Evolutionary conservation across 2,113 vertebrate species (phyloP).

Genomic region (Bombycilla garrulus): DNA sequence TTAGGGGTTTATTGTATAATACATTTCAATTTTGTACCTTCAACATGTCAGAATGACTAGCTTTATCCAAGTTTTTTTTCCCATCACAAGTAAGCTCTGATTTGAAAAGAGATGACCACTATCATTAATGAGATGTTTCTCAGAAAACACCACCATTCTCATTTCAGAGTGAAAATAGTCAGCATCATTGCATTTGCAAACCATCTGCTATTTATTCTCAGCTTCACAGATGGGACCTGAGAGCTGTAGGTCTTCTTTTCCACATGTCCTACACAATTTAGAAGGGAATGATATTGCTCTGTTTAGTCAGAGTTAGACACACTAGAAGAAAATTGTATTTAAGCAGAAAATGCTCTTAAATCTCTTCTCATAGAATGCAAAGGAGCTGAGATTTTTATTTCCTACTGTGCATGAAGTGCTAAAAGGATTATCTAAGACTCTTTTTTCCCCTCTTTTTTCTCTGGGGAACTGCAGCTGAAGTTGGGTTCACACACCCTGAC

Average conservation of each 20-base stretch:
- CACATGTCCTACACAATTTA: not conserved
- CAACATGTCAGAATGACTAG: not conserved
- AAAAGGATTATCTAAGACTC: not conserved
- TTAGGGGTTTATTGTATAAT: not conserved
- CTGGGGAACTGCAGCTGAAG: not conserved
- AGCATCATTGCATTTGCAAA: not conserved
- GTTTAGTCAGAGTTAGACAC: not conserved
- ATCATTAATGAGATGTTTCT: not conserved
- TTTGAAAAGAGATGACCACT: not conserved
- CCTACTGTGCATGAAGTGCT: not conserved
- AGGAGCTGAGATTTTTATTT: not conserved
- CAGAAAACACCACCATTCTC: not conserved
- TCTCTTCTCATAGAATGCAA: not conserved
- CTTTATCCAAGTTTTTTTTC: not conserved
- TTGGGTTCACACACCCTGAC: not conserved
- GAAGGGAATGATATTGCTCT: not conserved
- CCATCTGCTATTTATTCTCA: not conserved
- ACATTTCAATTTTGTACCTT: not conserved
- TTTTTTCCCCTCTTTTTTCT: not conserved
- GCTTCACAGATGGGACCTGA: not conserved
- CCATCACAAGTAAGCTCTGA: not conserved
- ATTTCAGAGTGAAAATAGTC: not conserved
- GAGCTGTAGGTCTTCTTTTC: not conserved
- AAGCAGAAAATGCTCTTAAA: not conserved
- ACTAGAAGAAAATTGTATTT: not conserved